A percentile compares a stretch with the other conserved stretches of the same genome.
These are phyloP conservation scores for Podargus strigoides DNA, from an alignment of 2,797 vertebrate genomes.

Conservation along the genomic window DNA sequence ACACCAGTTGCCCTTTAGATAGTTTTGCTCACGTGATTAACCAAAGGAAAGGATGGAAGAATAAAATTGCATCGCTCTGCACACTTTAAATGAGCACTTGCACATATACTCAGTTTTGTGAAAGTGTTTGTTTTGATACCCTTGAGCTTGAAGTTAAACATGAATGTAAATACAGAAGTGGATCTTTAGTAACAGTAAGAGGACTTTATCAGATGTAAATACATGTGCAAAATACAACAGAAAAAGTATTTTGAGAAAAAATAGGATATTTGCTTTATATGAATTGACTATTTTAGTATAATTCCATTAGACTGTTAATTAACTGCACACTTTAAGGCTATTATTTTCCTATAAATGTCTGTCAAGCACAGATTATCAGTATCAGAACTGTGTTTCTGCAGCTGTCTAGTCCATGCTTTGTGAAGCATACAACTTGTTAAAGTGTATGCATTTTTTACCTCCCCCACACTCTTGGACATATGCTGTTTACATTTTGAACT, in stretches of 20 bases:
- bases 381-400: constrained; percentile 29
- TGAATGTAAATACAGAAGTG: not conserved
- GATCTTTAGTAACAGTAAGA: not conserved
- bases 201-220: not conserved
- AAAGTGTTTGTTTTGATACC: not conserved
- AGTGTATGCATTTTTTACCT: constrained; percentile 33
- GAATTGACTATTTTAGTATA: not conserved
- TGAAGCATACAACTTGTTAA: constrained; percentile 43
- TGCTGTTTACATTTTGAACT: constrained; percentile 69
- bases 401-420: constrained; percentile 31
- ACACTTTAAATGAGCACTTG: not conserved
- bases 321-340: constrained; percentile 28
- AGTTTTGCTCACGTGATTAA: not conserved
- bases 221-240: not conserved
- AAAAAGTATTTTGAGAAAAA: not conserved
- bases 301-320: constrained; percentile 7
- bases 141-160: not conserved
- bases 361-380: constrained; percentile 8
- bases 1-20: not conserved
- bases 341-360: constrained; percentile 6
- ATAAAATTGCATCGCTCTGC: not conserved
- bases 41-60: not conserved
- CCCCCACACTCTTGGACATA: constrained; percentile 60
- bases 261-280: not conserved
- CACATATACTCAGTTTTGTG: not conserved